These are phyloP conservation scores for Erebia ligea DNA, from an alignment of 2,888 invertebrate genomes.

Conservation along the genomic window DNA sequence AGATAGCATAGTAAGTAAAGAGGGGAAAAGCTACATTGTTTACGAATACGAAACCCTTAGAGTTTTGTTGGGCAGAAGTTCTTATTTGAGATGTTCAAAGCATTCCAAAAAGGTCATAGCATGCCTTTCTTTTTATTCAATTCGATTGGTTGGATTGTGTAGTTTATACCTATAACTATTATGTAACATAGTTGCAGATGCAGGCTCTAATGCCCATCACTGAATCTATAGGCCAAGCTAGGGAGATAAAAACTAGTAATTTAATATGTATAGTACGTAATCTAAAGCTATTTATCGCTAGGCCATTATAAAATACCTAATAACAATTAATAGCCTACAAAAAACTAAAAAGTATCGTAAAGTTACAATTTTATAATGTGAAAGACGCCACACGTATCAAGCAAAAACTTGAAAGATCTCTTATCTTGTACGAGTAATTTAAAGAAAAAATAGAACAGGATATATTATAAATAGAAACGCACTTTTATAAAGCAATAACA, in stretches of 20 bases:
- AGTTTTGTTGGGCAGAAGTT: conserved; percentile 12
- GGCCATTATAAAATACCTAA: conserved; percentile 23
- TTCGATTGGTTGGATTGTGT: neutral
- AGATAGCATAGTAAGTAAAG: conserved; percentile 38
- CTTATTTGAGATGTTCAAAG: neutral
- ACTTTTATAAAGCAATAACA: conserved; percentile 22
- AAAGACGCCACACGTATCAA: conserved; percentile 5
- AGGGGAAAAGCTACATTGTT: conserved; percentile 41
- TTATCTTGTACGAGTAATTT: neutral
- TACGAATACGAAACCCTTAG: conserved; percentile 20
- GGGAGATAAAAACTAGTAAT: neutral
- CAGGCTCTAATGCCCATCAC: neutral
- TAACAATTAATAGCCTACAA: conserved; percentile 17
- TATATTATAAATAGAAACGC: conserved; percentile 16
- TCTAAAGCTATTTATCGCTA: conserved; percentile 12
- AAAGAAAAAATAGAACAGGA: conserved; percentile 6
- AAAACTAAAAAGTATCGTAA: conserved; percentile 18
- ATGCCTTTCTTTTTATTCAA: neutral
- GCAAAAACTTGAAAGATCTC: conserved; percentile 20
- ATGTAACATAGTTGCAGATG: neutral
- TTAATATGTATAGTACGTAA: conserved; percentile 7
- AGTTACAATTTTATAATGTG: conserved; percentile 16
- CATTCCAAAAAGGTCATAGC: neutral
- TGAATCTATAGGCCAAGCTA: neutral
- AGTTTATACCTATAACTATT: too few species aligned